Percentiles rank a stretch among this genome's conserved stretches.
Evolutionary conservation across 2,797 vertebrate genomes (phyloP).

Genomic region (Sebastes vulpes): DNA sequence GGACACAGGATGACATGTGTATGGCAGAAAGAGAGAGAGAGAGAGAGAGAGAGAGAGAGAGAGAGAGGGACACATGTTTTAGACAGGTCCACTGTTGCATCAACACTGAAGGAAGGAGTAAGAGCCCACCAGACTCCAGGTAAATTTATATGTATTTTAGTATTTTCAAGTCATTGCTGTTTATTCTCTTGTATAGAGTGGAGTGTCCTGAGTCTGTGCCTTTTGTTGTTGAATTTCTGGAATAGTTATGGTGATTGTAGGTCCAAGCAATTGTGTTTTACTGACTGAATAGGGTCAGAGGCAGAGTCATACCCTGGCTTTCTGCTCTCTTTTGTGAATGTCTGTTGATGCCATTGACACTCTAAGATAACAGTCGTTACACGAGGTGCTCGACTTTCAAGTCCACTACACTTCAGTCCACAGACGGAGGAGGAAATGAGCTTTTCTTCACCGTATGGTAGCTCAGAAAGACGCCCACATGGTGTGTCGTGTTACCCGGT

Average conservation of each 20-base stretch:
- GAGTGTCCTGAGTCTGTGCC: background rate
- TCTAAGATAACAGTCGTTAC: background rate
- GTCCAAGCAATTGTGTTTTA: background rate
- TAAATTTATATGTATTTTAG: constrained; percentile 29
- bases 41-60: constrained; percentile 12
- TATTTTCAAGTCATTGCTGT: background rate
- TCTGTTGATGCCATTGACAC: background rate
- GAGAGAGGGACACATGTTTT: constrained; percentile 26
- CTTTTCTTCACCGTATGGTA: constrained; percentile 18
- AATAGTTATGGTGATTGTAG: background rate
- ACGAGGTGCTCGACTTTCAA: background rate
- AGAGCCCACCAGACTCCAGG: constrained; percentile 42
- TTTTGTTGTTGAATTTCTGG: background rate
- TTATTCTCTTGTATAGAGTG: background rate
- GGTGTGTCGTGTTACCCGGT: constrained; percentile 4
- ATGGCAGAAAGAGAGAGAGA: background rate
- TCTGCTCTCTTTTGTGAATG: background rate
- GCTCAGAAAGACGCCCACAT: constrained; percentile 5
- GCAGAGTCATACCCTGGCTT: background rate
- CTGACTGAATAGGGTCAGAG: background rate
- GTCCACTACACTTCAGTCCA: background rate
- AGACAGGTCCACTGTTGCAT: constrained; percentile 44
- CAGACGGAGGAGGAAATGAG: background rate
- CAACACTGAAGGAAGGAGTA: constrained; percentile 30
- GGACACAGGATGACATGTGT: constrained; percentile 45